Percentiles rank a stretch among this genome's conserved stretches.
These are phyloP conservation scores for Myripristis murdjan DNA, from an alignment of 2,797 vertebrate genomes.

Conservation along the genomic window DNA sequence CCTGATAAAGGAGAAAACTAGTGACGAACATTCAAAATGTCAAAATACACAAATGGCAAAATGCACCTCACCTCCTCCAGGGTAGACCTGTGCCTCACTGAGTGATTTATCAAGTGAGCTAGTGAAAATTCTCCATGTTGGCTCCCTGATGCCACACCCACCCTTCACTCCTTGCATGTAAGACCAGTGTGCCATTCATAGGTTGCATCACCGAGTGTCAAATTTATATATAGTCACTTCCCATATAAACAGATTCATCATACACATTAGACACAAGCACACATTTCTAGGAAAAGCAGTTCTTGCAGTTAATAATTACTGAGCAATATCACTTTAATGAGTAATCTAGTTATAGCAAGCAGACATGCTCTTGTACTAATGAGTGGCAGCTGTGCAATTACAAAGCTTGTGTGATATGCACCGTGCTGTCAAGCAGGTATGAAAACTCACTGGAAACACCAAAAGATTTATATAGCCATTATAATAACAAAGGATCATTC, in stretches of 20 bases:
- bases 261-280: not conserved
- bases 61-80: not conserved
- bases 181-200: not conserved
- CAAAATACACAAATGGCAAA: not conserved
- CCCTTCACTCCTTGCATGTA: too few species aligned
- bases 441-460: slow-evolving; percentile 44
- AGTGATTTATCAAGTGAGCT: not conserved
- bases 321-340: slow-evolving; percentile 20
- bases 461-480: slow-evolving; percentile 34
- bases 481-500: slow-evolving; percentile 42
- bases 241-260: not conserved
- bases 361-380: slow-evolving; percentile 5
- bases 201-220: too few species aligned
- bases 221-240: too few species aligned
- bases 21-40: not conserved
- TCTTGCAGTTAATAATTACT: slow-evolving; percentile 8
- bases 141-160: too few species aligned
- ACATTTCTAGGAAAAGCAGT: not conserved
- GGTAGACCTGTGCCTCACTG: too few species aligned
- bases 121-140: not conserved
- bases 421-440: slow-evolving; percentile 33
- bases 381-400: slow-evolving; percentile 30
- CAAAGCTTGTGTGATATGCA: slow-evolving; percentile 11
- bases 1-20: not conserved
- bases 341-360: slow-evolving; percentile 13